Evolutionary conservation across 2,113 vertebrate genomes (phyloP).

Genomic region (Syngnathus floridae): DNA sequence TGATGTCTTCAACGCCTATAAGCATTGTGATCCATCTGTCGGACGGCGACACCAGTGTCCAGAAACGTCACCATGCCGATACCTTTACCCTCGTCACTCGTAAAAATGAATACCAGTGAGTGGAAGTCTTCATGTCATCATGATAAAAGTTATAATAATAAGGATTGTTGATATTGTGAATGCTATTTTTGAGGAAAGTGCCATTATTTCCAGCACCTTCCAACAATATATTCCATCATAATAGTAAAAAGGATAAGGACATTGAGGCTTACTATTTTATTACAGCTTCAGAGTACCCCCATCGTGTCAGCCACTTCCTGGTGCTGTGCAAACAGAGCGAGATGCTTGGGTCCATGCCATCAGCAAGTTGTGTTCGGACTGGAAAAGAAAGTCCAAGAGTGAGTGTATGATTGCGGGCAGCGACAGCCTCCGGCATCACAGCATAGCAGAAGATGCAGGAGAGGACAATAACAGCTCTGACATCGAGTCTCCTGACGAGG

Average conservation of each 20-base stretch:
- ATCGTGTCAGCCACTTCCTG: constrained; percentile 30
- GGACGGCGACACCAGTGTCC: constrained; percentile 56
- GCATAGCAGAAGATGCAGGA: constrained; percentile 20
- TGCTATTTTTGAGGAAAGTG: too few species aligned
- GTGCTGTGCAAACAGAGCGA: constrained; percentile 46
- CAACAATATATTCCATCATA: not conserved
- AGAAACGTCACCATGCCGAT: constrained; percentile 33
- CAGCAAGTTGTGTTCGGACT: constrained; percentile 46
- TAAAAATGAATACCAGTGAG: constrained; percentile 73
- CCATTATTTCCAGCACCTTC: not conserved
- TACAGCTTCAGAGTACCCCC: constrained; percentile 73
- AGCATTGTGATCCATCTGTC: constrained; percentile 61
- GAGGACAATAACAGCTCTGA: constrained; percentile 13
- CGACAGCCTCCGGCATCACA: not conserved
- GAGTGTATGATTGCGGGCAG: not conserved
- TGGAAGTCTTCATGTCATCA: constrained; percentile 17
- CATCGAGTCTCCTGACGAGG: not conserved
- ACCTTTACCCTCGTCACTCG: constrained; percentile 69
- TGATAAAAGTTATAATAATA: not conserved
- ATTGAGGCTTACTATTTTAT: constrained; percentile 3
- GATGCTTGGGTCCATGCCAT: constrained; percentile 72
- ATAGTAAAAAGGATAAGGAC: not conserved
- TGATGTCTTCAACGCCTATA: not conserved
- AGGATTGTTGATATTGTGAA: too few species aligned
- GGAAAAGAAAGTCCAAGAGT: constrained; percentile 42